phyloP scores from a whole-genome alignment of 2,113 vertebrate species.

The Triplophysa siluroides region DNA sequence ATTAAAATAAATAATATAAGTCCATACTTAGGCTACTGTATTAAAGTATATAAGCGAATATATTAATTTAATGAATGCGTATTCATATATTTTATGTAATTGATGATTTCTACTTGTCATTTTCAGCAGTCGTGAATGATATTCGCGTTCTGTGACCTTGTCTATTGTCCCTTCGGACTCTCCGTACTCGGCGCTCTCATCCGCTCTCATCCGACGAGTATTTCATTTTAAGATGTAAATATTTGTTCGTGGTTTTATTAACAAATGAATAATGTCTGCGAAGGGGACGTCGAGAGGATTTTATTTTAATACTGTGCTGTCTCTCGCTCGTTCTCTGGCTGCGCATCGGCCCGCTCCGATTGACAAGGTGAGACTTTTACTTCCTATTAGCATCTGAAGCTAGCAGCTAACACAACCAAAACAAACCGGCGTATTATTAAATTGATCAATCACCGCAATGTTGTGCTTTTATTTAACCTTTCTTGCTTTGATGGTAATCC shows the following conservation, averaged over 20 bases:
- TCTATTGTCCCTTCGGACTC: constrained; percentile 23
- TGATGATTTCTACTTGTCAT: no score
- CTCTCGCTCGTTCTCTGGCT: constrained; percentile 88
- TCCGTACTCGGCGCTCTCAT: constrained; percentile 59
- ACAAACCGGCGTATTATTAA: not conserved
- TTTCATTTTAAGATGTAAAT: constrained; percentile 56
- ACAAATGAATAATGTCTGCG: constrained; percentile 67
- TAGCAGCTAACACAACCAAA: constrained; percentile 24
- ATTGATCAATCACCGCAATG: not conserved
- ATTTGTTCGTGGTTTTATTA: constrained; percentile 5
- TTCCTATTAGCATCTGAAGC: constrained; percentile 21
- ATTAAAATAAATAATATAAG: no score
- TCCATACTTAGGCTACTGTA: no score
- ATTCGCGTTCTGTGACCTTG: not conserved
- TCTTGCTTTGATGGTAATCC: not conserved
- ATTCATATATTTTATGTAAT: not conserved
- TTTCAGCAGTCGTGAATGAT: not conserved
- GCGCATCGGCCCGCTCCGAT: constrained; percentile 87
- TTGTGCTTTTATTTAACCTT: not conserved
- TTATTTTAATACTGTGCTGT: constrained; percentile 94
- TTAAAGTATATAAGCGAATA: no score
- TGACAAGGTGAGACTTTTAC: constrained; percentile 82
- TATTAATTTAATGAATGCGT: not conserved
- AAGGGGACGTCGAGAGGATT: constrained; percentile 79
- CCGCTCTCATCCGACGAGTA: constrained; percentile 42